Percentiles rank a stretch among this genome's conserved stretches.
Conservation (phyloP, 2,797 vertebrate species). For the Scolopax rusticola region DNA sequence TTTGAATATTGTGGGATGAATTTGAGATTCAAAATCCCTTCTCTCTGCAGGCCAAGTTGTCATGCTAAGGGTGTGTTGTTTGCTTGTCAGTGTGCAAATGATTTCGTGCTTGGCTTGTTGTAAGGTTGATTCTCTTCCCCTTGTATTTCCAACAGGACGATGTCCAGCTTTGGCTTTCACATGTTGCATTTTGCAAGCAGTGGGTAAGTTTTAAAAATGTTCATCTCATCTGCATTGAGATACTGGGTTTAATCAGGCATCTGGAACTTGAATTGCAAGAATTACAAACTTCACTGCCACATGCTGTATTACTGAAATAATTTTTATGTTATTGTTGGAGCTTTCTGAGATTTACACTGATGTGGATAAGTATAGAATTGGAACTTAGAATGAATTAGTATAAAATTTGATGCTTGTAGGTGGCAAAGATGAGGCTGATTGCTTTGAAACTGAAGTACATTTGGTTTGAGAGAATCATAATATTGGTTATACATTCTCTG, state of each 20-base stretch:
- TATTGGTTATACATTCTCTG: neutral
- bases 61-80: neutral
- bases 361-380: neutral
- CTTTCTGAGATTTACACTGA: neutral
- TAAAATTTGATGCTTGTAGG: neutral
- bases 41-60: neutral
- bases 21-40: neutral
- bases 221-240: neutral
- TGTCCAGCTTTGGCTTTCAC: constrained; percentile 94
- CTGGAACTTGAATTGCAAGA: neutral
- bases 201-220: constrained; percentile 86
- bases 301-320: neutral
- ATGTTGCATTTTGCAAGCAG: constrained; percentile 95
- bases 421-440: neutral
- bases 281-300: neutral
- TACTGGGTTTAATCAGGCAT: neutral
- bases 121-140: neutral
- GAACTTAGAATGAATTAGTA: neutral
- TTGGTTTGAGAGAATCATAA: neutral
- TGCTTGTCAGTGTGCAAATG: neutral
- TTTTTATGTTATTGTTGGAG: neutral
- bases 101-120: neutral
- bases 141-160: constrained; percentile 84
- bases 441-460: neutral
- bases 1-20: neutral